These are phyloP conservation scores for Marmota monax DNA, from an alignment of 2,113 vertebrate genomes.

Conservation along the genomic window DNA sequence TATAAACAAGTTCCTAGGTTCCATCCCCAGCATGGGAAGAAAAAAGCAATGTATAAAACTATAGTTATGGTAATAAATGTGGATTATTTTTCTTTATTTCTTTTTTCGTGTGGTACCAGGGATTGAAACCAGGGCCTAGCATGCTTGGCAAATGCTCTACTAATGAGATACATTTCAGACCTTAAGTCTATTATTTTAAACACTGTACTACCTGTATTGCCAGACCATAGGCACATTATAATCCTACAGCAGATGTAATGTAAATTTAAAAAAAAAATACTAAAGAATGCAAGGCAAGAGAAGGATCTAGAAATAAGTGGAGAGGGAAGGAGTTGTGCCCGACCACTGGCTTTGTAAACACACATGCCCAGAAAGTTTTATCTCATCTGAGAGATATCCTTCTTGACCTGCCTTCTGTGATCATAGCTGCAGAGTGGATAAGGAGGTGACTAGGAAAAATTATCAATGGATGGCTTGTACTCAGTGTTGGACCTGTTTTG, in stretches of 20 bases:
- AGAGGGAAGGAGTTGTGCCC: neutral
- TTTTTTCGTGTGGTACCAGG: neutral
- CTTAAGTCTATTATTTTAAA: neutral
- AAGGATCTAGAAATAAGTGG: conserved; percentile 1
- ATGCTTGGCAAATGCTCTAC: no score
- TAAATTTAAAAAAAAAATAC: conserved; percentile 22
- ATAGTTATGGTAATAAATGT: neutral
- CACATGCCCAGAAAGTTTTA: neutral
- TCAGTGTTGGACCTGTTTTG: neutral
- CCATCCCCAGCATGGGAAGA: no score
- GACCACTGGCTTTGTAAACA: neutral
- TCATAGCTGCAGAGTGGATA: neutral
- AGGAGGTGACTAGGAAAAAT: neutral
- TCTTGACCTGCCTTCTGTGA: neutral
- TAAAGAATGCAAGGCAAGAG: conserved; percentile 30
- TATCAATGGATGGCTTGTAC: neutral
- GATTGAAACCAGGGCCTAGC: no score
- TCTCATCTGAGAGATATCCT: neutral
- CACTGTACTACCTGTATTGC: neutral
- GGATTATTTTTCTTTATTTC: neutral
- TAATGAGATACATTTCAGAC: no score
- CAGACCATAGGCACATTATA: conserved; percentile 7
- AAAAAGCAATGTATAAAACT: neutral
- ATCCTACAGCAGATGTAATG: neutral
- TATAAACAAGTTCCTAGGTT: no score